Percentiles rank a stretch among this genome's conserved stretches.
Conservation (phyloP, 2,797 vertebrate genomes). For the Ctenopoma kingsleyae region DNA sequence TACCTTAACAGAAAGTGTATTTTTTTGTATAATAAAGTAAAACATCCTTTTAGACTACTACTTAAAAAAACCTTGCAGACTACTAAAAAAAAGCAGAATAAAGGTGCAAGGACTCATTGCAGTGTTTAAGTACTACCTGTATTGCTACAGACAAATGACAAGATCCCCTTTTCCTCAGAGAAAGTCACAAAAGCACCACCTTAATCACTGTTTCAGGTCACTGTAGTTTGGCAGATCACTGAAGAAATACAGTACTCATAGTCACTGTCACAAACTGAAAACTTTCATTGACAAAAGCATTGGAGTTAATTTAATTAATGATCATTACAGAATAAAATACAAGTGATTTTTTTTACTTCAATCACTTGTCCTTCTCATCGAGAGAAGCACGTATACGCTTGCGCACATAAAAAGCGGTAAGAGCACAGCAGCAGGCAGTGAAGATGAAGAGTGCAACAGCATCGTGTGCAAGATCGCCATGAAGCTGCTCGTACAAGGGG, state of each 20-base stretch:
- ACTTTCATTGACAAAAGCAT: conserved; percentile 62
- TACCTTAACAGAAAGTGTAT: conserved; percentile 13
- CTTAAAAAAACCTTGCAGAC: conserved; percentile 23
- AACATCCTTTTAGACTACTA: conserved; percentile 33
- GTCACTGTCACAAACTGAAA: conserved; percentile 65
- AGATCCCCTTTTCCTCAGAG: conserved; percentile 35
- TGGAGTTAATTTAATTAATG: conserved; percentile 49
- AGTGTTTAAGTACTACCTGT: conserved; percentile 39
- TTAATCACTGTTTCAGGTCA: conserved; percentile 46
- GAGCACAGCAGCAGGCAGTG: conserved; percentile 89
- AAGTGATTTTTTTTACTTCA: conserved; percentile 3
- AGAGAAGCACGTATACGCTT: conserved; percentile 85
- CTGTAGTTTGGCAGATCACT: conserved; percentile 79
- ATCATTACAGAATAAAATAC: conserved; percentile 58
- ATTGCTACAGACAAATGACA: conserved; percentile 41
- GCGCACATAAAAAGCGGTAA: conserved; percentile 90
- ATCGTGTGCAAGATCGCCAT: conserved; percentile 87
- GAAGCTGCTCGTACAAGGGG: conserved; percentile 89
- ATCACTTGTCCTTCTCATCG: conserved; percentile 80
- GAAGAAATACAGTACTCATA: conserved; percentile 47
- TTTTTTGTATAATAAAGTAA: conserved; percentile 10
- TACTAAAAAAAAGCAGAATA: conserved; percentile 36
- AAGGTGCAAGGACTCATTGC: conserved; percentile 19
- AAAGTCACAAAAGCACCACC: conserved; percentile 57
- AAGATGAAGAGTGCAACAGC: conserved; percentile 91